phyloP scores from a whole-genome alignment of 2,113 vertebrate genomes.

The Chaetodon auriga region DNA sequence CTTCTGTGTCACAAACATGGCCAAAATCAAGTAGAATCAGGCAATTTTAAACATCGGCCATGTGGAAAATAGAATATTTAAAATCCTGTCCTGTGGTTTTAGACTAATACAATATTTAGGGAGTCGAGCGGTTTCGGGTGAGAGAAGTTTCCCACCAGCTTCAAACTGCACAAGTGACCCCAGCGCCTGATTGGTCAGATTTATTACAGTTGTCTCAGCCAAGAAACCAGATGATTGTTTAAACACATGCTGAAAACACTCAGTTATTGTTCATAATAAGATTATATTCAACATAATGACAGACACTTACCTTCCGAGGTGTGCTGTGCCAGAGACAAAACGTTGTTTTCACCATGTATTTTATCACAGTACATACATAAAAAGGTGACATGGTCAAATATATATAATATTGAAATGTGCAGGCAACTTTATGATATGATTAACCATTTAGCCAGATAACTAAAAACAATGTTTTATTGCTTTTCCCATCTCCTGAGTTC shows the following conservation, averaged over 20 bases:
- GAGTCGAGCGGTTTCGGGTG: not conserved
- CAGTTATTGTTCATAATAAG: not conserved
- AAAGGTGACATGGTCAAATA: not conserved
- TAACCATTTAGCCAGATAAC: slow-evolving; percentile 32
- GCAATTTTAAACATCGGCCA: not conserved
- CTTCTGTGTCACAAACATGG: not conserved
- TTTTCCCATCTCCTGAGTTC: not conserved
- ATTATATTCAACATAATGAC: slow-evolving; percentile 15
- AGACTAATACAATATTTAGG: not conserved
- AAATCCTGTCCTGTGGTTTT: not conserved
- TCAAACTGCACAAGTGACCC: not conserved
- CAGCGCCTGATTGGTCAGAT: not conserved
- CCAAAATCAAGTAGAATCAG: slow-evolving; percentile 8
- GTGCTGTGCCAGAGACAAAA: not conserved
- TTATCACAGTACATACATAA: slow-evolving; percentile 2
- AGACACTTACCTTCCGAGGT: not conserved
- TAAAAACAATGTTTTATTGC: not conserved
- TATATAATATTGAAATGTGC: slow-evolving; percentile 20
- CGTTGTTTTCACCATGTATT: slow-evolving; percentile 20
- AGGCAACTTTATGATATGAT: not conserved
- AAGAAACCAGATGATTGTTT: not conserved
- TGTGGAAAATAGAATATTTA: slow-evolving; percentile 13
- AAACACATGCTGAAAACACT: slow-evolving; percentile 7
- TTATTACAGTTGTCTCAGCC: not conserved
- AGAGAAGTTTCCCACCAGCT: not conserved